phyloP scores from a whole-genome alignment of 1,140 invertebrate genomes.

The Pantala flavescens region DNA sequence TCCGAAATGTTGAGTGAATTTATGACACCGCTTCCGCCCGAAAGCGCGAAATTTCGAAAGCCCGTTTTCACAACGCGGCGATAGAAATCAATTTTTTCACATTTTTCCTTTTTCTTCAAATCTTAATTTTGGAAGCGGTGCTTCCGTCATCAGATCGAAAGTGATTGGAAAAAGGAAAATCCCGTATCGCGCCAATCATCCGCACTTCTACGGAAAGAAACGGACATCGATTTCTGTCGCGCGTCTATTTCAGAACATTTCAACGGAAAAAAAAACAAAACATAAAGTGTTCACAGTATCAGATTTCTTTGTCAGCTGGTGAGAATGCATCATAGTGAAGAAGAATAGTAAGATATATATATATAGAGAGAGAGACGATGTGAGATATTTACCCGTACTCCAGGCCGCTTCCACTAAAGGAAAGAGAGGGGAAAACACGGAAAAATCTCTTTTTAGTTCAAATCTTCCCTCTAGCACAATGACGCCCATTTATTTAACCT shows the following conservation, averaged over 20 bases:
- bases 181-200: no score
- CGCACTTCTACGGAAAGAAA: neutral
- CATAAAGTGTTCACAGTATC: neutral
- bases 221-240: neutral
- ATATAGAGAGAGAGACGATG: slow-evolving; percentile 10
- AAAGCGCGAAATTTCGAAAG: no score
- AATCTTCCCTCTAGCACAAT: neutral
- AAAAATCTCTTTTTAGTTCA: slow-evolving; percentile 2
- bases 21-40: neutral
- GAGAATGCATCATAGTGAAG: neutral
- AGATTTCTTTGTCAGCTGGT: neutral
- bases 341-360: slow-evolving; percentile 14
- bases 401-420: slow-evolving; percentile 23
- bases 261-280: slow-evolving; percentile 14
- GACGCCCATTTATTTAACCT: neutral
- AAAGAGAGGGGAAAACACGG: slow-evolving; percentile 15
- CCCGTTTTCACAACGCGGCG: no score
- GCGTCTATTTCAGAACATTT: neutral
- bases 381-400: slow-evolving; percentile 23
- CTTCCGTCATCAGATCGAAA: no score
- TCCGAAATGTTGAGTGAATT: neutral
- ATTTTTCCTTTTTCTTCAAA: no score
- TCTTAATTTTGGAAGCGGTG: no score
- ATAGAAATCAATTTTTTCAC: no score
- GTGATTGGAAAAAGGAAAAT: no score